A percentile compares a stretch with the other conserved stretches of the same genome.
phyloP scores from a whole-genome alignment of 2,113 vertebrate species.

The Formicarius rufipectus region DNA sequence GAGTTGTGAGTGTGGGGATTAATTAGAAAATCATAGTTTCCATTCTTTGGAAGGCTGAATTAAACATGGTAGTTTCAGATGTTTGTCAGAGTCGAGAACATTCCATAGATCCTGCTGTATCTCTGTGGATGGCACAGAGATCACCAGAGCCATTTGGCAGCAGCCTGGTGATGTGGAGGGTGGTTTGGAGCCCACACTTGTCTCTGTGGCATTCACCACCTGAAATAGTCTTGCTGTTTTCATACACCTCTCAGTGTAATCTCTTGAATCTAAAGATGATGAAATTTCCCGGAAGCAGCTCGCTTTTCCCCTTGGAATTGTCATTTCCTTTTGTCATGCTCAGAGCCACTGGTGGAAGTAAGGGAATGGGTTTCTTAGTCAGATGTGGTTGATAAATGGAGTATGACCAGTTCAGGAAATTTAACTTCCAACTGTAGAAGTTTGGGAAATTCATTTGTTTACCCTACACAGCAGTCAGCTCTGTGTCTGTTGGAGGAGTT shows the following conservation, averaged over 20 bases:
- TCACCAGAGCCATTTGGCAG: neutral
- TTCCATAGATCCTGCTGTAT: neutral
- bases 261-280: neutral
- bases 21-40: neutral
- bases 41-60: neutral
- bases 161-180: neutral
- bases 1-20: neutral
- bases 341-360: neutral
- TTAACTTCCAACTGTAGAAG: neutral
- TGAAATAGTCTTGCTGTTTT: neutral
- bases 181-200: accelerated
- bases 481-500: accelerated
- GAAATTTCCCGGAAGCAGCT: neutral
- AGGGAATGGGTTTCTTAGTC: neutral
- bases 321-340: neutral
- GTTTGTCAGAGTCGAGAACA: neutral
- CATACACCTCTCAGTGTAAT: neutral
- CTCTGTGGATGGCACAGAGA: neutral
- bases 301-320: neutral
- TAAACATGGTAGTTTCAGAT: neutral
- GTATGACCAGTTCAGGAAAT: neutral
- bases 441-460: neutral
- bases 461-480: neutral
- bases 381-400: neutral
- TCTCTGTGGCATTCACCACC: neutral